phyloP scores from a whole-genome alignment of 2,888 invertebrate genomes.

The Timema podura region DNA sequence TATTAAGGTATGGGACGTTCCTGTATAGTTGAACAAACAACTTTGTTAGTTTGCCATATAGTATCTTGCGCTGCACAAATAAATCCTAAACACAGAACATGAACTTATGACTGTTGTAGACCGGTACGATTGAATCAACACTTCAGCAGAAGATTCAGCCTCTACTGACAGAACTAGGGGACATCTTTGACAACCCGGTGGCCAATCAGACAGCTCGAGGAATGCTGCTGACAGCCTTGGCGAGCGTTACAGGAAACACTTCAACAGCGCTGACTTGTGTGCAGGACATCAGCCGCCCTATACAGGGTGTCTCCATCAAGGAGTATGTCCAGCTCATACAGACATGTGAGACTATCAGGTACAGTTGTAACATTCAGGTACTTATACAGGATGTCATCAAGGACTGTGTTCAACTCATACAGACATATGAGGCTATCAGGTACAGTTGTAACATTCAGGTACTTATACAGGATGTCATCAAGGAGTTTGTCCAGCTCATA shows the following conservation, averaged over 20 bases:
- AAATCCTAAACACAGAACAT: neutral
- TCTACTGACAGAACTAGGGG: constrained; percentile 66
- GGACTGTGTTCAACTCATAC: too few relatives aligned
- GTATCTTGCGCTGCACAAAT: too few relatives aligned
- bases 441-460: too few relatives aligned
- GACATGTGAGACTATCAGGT: constrained; percentile 42
- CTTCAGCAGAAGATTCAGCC: constrained; percentile 65
- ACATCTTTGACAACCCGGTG: constrained; percentile 72
- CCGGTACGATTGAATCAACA: constrained; percentile 69
- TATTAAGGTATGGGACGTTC: too few relatives aligned
- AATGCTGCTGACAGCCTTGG: constrained; percentile 64
- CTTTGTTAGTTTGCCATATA: too few relatives aligned
- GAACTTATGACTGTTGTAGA: constrained; percentile 48
- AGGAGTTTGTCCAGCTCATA: too few relatives aligned
- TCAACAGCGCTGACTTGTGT: constrained; percentile 71
- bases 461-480: too few relatives aligned
- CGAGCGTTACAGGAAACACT: constrained; percentile 68
- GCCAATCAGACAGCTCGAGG: constrained; percentile 73
- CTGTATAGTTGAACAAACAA: too few relatives aligned
- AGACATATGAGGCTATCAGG: too few relatives aligned
- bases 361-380: too few relatives aligned
- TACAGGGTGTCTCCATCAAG: constrained; percentile 66
- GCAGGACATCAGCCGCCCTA: constrained; percentile 67
- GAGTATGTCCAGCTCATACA: constrained; percentile 37
- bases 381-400: too few relatives aligned